phyloP scores from a whole-genome alignment of 1,140 invertebrate species.

The Temnothorax nylanderi region DNA sequence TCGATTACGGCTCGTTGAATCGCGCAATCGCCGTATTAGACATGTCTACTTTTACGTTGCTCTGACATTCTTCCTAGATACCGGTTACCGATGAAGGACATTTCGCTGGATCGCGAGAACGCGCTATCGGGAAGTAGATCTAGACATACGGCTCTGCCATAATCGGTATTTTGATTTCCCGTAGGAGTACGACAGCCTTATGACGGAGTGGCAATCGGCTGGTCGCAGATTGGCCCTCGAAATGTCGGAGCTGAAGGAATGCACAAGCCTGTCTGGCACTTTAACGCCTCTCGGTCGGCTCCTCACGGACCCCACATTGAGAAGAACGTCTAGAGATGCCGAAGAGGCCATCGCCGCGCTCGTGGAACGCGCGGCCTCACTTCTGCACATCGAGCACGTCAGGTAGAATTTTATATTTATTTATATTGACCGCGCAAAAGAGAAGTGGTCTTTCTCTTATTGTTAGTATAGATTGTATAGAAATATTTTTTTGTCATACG shows the following conservation, averaged over 20 bases:
- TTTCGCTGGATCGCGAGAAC: conserved; percentile 1
- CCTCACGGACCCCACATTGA: conserved; percentile 81
- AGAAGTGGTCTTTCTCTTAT: not conserved
- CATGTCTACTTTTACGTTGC: conserved; percentile 33
- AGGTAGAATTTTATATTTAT: conserved; percentile 70
- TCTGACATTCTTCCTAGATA: not conserved
- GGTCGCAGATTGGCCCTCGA: conserved; percentile 83
- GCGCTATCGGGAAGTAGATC: not conserved
- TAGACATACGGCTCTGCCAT: not conserved
- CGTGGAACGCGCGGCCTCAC: conserved; percentile 81
- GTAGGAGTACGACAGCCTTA: conserved; percentile 83
- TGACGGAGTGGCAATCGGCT: conserved; percentile 84
- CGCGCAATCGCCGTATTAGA: conserved; percentile 3
- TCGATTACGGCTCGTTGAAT: conserved; percentile 37
- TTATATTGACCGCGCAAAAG: not conserved
- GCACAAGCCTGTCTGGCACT: conserved; percentile 80
- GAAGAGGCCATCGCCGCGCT: conserved; percentile 79
- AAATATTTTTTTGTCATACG: not conserved
- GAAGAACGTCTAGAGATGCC: conserved; percentile 82
- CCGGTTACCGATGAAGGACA: conserved; percentile 22
- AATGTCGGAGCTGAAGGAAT: conserved; percentile 84
- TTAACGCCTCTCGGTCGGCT: conserved; percentile 83
- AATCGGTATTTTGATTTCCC: conserved; percentile 40
- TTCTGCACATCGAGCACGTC: conserved; percentile 82
- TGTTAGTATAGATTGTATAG: not conserved